These are phyloP conservation scores for Lasaia peninsularis DNA, from an alignment of 1,140 invertebrate genomes.

Conservation along the genomic window DNA sequence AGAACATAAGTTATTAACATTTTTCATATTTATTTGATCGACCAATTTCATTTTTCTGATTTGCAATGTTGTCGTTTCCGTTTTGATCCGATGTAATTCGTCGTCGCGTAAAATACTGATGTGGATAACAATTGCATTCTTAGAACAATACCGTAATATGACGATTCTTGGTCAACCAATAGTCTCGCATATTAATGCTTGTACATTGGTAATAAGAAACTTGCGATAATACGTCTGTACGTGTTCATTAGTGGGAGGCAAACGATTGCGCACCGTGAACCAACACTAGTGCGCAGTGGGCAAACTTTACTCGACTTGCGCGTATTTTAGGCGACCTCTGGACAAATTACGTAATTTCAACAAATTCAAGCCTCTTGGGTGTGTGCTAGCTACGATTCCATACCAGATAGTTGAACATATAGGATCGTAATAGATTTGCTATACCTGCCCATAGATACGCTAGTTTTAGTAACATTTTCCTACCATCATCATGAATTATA, in stretches of 20 bases:
- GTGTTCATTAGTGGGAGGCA: conserved; percentile 54
- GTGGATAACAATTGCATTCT: not conserved
- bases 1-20: too few relatives aligned
- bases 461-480: conserved; percentile 41
- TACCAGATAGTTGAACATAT: conserved; percentile 32
- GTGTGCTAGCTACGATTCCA: conserved; percentile 61
- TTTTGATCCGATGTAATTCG: not conserved
- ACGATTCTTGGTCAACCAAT: conserved; percentile 7
- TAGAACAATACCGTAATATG: conserved; percentile 2
- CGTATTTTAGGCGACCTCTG: conserved; percentile 70
- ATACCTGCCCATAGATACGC: conserved; percentile 38
- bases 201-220: conserved; percentile 61
- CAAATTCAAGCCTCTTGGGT: conserved; percentile 65
- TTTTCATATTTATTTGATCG: too few relatives aligned
- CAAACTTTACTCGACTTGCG: conserved; percentile 69
- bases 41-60: too few relatives aligned
- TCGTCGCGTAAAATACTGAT: not conserved
- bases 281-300: conserved; percentile 64
- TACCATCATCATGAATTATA: conserved; percentile 71
- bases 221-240: conserved; percentile 53
- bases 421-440: conserved; percentile 40
- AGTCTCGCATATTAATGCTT: conserved; percentile 17
- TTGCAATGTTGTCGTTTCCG: not conserved
- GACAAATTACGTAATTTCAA: conserved; percentile 72
- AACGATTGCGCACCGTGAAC: conserved; percentile 56